Evolutionary conservation across 2,113 vertebrate species (phyloP).

Genomic region (Aleadryas rufinucha): DNA sequence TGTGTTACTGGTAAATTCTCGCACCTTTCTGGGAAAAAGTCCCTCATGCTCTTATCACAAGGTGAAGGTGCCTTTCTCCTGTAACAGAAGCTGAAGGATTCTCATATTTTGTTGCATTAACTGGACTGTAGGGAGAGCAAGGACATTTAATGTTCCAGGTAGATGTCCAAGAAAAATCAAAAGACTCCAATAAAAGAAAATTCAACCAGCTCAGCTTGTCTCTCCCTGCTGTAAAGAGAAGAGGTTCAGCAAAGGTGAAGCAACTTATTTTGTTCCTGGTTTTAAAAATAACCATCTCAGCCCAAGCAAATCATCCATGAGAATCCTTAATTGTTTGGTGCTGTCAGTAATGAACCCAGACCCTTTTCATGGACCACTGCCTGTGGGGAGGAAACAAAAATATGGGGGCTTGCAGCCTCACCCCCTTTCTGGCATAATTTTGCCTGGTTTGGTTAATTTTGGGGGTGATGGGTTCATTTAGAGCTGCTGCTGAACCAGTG

Average conservation of each 20-base stretch:
- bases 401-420: not conserved
- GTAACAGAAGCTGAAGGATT: not conserved
- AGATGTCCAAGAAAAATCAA: conserved; percentile 50
- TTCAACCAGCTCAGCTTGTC: not conserved
- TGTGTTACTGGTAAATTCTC: not conserved
- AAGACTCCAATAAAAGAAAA: conserved; percentile 41
- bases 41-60: not conserved
- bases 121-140: not conserved
- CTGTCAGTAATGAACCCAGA: not conserved
- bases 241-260: conserved; percentile 31
- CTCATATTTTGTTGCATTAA: not conserved
- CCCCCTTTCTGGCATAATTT: not conserved
- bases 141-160: not conserved
- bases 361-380: too few relatives aligned
- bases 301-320: not conserved
- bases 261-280: not conserved
- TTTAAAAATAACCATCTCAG: not conserved
- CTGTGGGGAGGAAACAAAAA: not conserved
- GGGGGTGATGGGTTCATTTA: not conserved
- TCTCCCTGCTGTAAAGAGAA: conserved; percentile 24
- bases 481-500: not conserved
- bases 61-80: not conserved
- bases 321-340: not conserved
- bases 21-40: not conserved
- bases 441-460: not conserved